phyloP scores from a whole-genome alignment of 2,797 vertebrate genomes.

The Pseudomugil tenellus region DNA sequence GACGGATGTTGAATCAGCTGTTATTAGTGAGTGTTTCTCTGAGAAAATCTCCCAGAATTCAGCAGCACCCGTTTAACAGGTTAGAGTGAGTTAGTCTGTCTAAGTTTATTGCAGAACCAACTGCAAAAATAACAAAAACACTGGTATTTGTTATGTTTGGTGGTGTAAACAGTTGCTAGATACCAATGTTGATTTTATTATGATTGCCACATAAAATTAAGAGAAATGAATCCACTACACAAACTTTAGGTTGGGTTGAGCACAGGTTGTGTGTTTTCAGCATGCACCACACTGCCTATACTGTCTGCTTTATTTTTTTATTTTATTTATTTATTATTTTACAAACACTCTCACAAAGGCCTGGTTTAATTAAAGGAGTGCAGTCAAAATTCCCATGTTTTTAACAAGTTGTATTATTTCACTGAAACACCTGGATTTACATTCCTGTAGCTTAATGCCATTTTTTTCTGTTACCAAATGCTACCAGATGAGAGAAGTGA shows the following conservation, averaged over 20 bases:
- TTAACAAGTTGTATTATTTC: constrained; percentile 30
- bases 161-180: too few species aligned
- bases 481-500: not conserved
- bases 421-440: constrained; percentile 48
- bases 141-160: too few species aligned
- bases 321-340: too few species aligned
- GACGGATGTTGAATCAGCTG: too few species aligned
- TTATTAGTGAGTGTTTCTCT: too few species aligned
- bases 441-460: constrained; percentile 22
- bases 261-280: constrained; percentile 9
- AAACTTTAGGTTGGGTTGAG: not conserved
- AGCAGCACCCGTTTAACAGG: too few species aligned
- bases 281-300: not conserved
- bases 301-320: not conserved
- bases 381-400: constrained; percentile 26
- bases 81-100: too few species aligned
- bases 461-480: constrained; percentile 32
- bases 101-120: too few species aligned
- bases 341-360: constrained; percentile 5
- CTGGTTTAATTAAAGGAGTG: constrained; percentile 38
- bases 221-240: not conserved
- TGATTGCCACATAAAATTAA: not conserved
- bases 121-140: too few species aligned
- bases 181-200: not conserved
- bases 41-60: too few species aligned